A percentile compares a stretch with the other conserved stretches of the same genome.
phyloP scores from a whole-genome alignment of 2,113 vertebrate species.

The Piprites chloris region DNA sequence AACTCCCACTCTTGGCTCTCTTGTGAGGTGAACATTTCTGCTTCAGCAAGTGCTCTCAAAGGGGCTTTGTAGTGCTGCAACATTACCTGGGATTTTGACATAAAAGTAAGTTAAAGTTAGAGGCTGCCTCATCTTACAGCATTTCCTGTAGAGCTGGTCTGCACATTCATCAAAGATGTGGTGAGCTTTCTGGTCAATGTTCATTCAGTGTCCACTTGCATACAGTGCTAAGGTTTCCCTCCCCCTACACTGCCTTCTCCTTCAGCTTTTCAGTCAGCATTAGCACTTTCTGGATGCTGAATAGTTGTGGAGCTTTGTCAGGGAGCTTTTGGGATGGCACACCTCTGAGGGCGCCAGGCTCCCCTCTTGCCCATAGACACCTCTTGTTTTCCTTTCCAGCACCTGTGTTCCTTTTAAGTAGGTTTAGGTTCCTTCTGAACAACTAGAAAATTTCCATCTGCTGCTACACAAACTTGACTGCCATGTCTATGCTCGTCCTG shows the following conservation, averaged over 20 bases:
- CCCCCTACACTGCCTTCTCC: fast-evolving
- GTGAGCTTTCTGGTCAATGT: background rate
- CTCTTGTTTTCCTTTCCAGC: background rate
- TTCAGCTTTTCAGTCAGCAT: background rate
- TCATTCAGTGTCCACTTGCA: background rate
- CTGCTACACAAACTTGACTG: background rate
- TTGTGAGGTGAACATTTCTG: background rate
- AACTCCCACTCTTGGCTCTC: background rate
- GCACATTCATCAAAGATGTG: background rate
- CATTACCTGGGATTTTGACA: background rate
- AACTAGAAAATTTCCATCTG: background rate
- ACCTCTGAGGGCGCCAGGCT: background rate
- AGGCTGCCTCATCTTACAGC: background rate
- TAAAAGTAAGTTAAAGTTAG: background rate
- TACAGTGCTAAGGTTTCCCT: background rate
- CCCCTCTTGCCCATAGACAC: background rate
- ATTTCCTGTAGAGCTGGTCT: background rate
- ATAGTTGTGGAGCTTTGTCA: background rate
- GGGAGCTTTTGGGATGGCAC: background rate
- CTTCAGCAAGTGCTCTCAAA: background rate
- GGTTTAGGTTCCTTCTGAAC: background rate
- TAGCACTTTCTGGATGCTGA: background rate
- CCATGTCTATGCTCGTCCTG: background rate
- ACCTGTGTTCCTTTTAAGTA: background rate
- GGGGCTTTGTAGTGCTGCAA: background rate